phyloP scores from a whole-genome alignment of 1,140 invertebrate species.

The Meteorus sp. region DNA sequence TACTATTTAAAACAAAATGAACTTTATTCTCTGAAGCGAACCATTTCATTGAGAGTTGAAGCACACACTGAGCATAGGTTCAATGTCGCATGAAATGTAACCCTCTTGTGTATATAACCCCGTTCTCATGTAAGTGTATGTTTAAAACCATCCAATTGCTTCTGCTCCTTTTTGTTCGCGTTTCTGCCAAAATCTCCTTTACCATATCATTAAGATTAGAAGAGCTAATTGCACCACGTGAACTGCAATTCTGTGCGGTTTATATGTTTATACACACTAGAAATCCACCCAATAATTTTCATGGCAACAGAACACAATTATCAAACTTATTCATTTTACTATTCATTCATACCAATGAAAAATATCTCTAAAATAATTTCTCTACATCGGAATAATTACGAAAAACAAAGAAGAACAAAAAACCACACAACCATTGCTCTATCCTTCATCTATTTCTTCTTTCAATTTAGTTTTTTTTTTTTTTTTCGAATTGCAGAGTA shows the following conservation, averaged over 20 bases:
- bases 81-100: slow-evolving; percentile 36
- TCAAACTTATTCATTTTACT: not conserved
- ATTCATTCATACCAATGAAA: too few species aligned
- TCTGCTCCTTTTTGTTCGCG: too few species aligned
- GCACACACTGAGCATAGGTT: slow-evolving; percentile 29
- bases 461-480: too few species aligned
- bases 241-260: slow-evolving; percentile 11
- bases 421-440: too few species aligned
- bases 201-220: slow-evolving; percentile 45
- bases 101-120: too few species aligned
- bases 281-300: too few species aligned
- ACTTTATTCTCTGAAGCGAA: slow-evolving; percentile 24
- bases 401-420: not conserved
- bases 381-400: not conserved
- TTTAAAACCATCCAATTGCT: slow-evolving; percentile 33
- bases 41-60: slow-evolving; percentile 26
- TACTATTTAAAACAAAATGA: slow-evolving; percentile 28
- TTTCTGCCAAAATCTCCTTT: slow-evolving; percentile 19
- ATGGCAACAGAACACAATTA: too few species aligned
- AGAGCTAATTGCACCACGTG: slow-evolving; percentile 36
- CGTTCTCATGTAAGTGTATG: too few species aligned
- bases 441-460: too few species aligned
- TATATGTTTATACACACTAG: not conserved
- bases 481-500: too few species aligned
- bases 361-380: too few species aligned